Conservation (phyloP, 23 tunicate genomes). For the Phallusia fumigata region DNA sequence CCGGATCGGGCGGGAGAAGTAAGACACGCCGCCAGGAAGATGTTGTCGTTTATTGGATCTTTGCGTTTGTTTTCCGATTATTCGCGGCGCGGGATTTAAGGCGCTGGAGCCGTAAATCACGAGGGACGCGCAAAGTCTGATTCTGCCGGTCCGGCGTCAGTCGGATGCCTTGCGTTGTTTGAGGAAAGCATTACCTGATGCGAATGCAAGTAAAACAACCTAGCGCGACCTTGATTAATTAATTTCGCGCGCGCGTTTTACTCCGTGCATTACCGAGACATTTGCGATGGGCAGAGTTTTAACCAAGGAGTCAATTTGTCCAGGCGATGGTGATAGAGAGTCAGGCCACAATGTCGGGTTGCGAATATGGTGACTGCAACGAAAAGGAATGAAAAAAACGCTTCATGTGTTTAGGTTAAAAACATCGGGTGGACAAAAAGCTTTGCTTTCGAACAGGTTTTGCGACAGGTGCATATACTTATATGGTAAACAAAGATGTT, state of each 20-base stretch:
- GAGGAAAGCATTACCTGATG: not conserved
- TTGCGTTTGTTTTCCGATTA: conserved; percentile 3
- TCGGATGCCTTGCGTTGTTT: not conserved
- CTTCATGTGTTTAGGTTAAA: no score
- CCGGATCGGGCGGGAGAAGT: not conserved
- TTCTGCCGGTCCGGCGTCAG: not conserved
- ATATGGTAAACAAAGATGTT: no score
- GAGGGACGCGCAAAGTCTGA: not conserved
- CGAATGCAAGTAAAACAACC: not conserved
- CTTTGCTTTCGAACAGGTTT: no score
- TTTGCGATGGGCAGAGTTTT: no score
- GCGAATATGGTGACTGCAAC: no score
- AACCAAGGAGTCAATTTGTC: no score
- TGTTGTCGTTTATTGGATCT: not conserved
- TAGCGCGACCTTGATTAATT: not conserved
- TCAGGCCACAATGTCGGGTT: no score
- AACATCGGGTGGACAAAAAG: no score
- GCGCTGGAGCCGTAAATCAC: not conserved
- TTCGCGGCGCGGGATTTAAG: conserved; percentile 1
- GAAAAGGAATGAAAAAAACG: no score
- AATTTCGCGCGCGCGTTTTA: not conserved
- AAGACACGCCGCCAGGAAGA: not conserved
- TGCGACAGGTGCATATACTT: no score
- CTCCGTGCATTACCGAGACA: no score
- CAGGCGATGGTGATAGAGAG: no score